A percentile compares a stretch with the other conserved stretches of the same genome.
These are phyloP conservation scores for Lypha dubia DNA, from an alignment of 2,888 invertebrate species.

Conservation along the genomic window DNA sequence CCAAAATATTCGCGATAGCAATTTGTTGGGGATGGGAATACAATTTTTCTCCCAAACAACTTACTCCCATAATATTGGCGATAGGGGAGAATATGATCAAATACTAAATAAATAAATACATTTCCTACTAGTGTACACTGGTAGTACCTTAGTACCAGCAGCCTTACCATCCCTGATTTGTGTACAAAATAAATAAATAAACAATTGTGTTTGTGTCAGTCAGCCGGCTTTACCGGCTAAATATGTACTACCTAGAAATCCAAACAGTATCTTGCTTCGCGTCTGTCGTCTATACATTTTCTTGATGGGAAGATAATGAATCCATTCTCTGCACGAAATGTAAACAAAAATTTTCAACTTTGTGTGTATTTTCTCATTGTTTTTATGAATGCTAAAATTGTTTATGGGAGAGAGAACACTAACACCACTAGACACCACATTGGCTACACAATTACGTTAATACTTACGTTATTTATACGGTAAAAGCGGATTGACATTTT, in stretches of 20 bases:
- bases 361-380: constrained; percentile 6
- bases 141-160: not conserved
- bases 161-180: constrained; percentile 1
- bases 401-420: constrained; percentile 5
- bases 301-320: constrained; percentile 35
- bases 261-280: constrained; percentile 7
- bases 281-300: not conserved
- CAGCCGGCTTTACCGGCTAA: constrained; percentile 58
- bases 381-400: constrained; percentile 1
- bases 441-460: constrained; percentile 7
- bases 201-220: constrained; percentile 43
- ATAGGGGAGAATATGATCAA: too few species aligned
- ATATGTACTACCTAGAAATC: too few species aligned
- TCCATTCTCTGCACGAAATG: constrained; percentile 52
- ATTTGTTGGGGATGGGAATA: too few species aligned
- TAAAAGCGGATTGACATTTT: constrained; percentile 45
- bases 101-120: too few species aligned
- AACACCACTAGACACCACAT: not conserved
- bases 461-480: constrained; percentile 54
- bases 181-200: constrained; percentile 45
- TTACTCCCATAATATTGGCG: too few species aligned
- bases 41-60: too few species aligned
- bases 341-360: constrained; percentile 55
- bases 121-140: too few species aligned
- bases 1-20: too few species aligned